Percentiles rank a stretch among this genome's conserved stretches.
Conservation (phyloP, 37 sponge, comb jelly and placozoan species). For the Crambe crambe region DNA sequence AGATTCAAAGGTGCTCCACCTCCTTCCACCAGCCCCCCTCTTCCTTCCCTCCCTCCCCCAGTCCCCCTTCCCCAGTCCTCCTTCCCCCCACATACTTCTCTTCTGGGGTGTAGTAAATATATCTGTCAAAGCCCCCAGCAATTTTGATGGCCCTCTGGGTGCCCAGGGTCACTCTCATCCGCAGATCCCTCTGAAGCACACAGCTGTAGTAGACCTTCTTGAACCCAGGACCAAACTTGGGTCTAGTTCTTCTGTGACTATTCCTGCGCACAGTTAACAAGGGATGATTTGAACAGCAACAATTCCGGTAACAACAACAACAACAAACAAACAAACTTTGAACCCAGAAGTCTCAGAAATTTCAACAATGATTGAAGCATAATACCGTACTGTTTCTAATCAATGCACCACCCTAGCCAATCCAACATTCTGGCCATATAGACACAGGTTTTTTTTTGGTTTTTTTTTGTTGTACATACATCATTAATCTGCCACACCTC, state of each 20-base stretch:
- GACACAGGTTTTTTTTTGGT: too few relatives aligned
- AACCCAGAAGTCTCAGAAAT: not conserved
- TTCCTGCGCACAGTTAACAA: not conserved
- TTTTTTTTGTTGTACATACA: too few relatives aligned
- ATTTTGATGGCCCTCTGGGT: conserved; percentile 56
- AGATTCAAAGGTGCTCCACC: too few relatives aligned
- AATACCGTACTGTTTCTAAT: too few relatives aligned
- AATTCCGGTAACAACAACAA: not conserved
- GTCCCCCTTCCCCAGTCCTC: not conserved
- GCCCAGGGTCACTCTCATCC: conserved; percentile 44
- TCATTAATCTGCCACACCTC: too few relatives aligned
- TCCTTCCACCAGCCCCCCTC: too few relatives aligned
- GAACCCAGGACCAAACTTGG: conserved; percentile 27
- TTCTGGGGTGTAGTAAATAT: conserved; percentile 72
- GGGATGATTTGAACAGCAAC: not conserved
- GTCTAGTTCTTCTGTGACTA: not conserved
- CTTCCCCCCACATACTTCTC: conserved; percentile 22
- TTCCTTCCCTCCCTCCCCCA: not conserved
- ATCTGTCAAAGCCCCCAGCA: conserved; percentile 80
- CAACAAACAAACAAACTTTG: not conserved
- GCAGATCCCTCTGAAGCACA: not conserved
- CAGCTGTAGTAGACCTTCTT: conserved; percentile 30
- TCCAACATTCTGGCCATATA: too few relatives aligned
- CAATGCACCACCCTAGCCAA: too few relatives aligned
- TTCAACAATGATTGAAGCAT: too few relatives aligned